Evolutionary conservation across 2,113 vertebrate species (phyloP).

Genomic region (Eulemur rufifrons): DNA sequence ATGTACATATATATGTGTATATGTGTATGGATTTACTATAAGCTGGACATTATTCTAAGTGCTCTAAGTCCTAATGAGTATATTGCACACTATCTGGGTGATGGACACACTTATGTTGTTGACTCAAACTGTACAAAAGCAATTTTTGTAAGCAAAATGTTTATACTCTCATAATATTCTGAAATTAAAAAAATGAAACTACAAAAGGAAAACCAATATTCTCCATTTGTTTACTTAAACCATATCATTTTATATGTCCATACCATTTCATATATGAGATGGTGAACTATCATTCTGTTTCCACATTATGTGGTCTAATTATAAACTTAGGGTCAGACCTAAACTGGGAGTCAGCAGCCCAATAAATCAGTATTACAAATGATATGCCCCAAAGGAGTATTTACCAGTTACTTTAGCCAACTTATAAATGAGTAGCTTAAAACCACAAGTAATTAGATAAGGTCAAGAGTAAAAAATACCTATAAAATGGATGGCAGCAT

Average conservation of each 20-base stretch:
- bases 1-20: not conserved
- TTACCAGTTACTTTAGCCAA: slow-evolving; percentile 68
- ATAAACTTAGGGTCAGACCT: slow-evolving; percentile 58
- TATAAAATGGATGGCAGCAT: slow-evolving; percentile 39
- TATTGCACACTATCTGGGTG: too few species aligned
- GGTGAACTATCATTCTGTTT: slow-evolving; percentile 41
- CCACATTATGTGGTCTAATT: slow-evolving; percentile 64
- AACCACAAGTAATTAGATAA: slow-evolving; percentile 63
- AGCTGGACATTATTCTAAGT: not conserved
- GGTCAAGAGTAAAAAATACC: slow-evolving; percentile 16
- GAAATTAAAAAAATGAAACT: not conserved
- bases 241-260: slow-evolving; percentile 14
- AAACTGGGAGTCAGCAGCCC: slow-evolving; percentile 43
- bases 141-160: too few species aligned
- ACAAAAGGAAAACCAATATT: not conserved
- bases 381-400: slow-evolving; percentile 72
- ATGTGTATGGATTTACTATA: not conserved
- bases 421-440: slow-evolving; percentile 67
- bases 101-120: too few species aligned
- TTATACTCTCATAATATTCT: too few species aligned
- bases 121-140: too few species aligned
- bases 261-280: slow-evolving; percentile 42
- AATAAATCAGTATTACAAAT: slow-evolving; percentile 73
- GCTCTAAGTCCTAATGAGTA: not conserved
- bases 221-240: slow-evolving; percentile 56